A percentile compares a stretch with the other conserved stretches of the same genome.
phyloP scores from a whole-genome alignment of 2,888 invertebrate species.

The Dichetophora obliterata region DNA sequence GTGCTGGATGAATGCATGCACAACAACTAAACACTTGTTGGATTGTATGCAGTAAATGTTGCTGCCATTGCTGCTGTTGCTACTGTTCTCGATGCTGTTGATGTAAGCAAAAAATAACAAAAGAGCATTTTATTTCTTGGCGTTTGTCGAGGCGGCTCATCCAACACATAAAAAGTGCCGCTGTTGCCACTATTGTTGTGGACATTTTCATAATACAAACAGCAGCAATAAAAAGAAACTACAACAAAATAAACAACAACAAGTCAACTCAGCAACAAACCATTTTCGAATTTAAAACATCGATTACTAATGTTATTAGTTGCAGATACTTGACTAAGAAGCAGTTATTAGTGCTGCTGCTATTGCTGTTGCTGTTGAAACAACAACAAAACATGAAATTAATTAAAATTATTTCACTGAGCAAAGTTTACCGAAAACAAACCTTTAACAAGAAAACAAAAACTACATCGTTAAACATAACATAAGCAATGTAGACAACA shows the following conservation, averaged over 20 bases:
- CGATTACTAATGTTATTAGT: not conserved
- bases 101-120: not conserved
- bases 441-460: not conserved
- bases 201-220: not conserved
- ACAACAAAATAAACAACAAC: conserved; percentile 13
- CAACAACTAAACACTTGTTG: conserved; percentile 11
- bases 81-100: not conserved
- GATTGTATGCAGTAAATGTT: not conserved
- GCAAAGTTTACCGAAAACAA: not conserved
- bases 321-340: too few species aligned
- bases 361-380: conserved; percentile 12
- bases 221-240: not conserved
- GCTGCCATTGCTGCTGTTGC: conserved; percentile 2
- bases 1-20: conserved; percentile 3
- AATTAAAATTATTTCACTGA: conserved; percentile 19
- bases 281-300: not conserved
- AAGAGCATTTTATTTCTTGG: conserved; percentile 24
- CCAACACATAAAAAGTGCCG: conserved; percentile 50
- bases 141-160: conserved; percentile 43
- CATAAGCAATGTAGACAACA: not conserved
- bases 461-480: not conserved
- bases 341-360: not conserved
- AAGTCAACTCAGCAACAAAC: not conserved
- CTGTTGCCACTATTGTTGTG: conserved; percentile 46
- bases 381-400: conserved; percentile 6